These are phyloP conservation scores for Cyanoramphus novaezelandiae DNA, from an alignment of 2,113 vertebrate genomes.

Conservation along the genomic window DNA sequence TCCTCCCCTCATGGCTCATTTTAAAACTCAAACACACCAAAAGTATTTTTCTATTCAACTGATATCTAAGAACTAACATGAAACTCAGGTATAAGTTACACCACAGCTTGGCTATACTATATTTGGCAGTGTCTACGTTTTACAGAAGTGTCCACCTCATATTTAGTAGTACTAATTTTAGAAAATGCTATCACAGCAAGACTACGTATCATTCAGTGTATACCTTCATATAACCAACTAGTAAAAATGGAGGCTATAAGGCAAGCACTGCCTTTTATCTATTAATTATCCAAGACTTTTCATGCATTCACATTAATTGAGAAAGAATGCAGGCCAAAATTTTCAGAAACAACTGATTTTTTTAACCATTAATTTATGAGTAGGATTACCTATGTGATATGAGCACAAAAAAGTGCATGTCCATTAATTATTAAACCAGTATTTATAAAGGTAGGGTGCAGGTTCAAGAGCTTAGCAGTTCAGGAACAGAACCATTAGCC, in stretches of 20 bases:
- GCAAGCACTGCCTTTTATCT: background rate
- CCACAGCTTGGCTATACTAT: constrained; percentile 58
- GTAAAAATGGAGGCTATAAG: background rate
- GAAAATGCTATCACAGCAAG: constrained; percentile 54
- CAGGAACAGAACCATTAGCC: background rate
- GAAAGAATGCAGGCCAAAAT: background rate
- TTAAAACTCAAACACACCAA: no score
- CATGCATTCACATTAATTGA: background rate
- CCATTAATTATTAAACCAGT: background rate
- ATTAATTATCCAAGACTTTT: background rate
- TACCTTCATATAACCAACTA: background rate
- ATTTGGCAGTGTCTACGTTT: constrained; percentile 73
- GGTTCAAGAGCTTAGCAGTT: background rate
- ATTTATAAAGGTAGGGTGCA: background rate
- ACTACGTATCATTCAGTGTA: constrained; percentile 32
- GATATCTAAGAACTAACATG: constrained; percentile 15
- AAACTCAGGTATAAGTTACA: constrained; percentile 62
- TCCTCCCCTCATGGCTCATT: no score
- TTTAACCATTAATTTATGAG: background rate
- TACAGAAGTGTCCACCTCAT: constrained; percentile 59
- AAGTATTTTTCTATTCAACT: background rate
- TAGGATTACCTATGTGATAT: background rate
- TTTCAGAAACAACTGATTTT: background rate
- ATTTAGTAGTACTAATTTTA: constrained; percentile 73
- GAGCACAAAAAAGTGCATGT: background rate